Evolutionary conservation across 2,888 invertebrate species (phyloP), one percentile per base, ranked within the genome.

Genomic region (Gnatocerus cornutus): DNA sequence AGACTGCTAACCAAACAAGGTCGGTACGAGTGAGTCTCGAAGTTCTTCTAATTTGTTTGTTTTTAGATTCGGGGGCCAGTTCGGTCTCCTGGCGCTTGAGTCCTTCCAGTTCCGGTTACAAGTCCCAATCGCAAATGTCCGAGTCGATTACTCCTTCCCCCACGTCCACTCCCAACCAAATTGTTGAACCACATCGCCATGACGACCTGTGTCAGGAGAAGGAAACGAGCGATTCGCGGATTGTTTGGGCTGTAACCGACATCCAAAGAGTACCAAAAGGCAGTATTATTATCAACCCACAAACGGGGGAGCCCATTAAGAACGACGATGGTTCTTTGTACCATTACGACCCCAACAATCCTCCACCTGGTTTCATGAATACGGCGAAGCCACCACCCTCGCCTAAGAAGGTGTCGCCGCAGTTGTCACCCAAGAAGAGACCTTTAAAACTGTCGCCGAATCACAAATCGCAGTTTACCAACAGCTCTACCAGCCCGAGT

Each of bases 191-290:
- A n/a, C n/a, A n/a, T 14, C 73, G 77, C 29, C 79, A 77, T 52
- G 80, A 82, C 56, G 80, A 80, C 45, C 75, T 78, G 52, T 13
- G 10, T 9, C 46, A 39, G 6, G 61, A 68, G 1, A 59, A 68
- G 43, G 59, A 53, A 10, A 33, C 62, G 10, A 37, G 50, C 12
- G 16, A 84, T 68, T 86, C 88, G 43, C 27, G 43, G 1, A 89
- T 92, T 52, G 91, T 95, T 83, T 97, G 96, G 95, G 95, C 95
- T 56, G 94, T 96, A 59, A 93, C 94, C 30, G 94, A 93, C 85
- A 89, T 95, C 84, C 90, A 93, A 43, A 91, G 91, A 74, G 95
- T 97, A 70, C 96, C 96, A 56, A 88, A 92, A 64, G 97, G 97
- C 70, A 95, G 95, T 77, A 87, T 96, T 78, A 92, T 97, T 78